Evolutionary conservation across 2,797 vertebrate species (phyloP), one percentile per base, ranked within the genome.

Genomic region (Acanthornis magna): DNA sequence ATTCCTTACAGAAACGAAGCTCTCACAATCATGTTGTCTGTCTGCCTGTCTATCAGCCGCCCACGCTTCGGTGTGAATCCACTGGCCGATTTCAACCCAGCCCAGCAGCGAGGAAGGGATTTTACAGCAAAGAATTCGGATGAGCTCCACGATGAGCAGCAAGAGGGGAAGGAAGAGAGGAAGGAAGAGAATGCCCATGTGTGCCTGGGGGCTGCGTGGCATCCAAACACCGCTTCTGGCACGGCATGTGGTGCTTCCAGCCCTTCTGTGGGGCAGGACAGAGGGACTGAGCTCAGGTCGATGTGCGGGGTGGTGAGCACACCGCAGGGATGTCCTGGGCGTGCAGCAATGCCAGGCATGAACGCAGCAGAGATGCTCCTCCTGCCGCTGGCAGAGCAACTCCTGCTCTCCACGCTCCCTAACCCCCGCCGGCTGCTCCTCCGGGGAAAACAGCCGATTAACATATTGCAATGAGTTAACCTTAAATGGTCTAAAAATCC

Each of bases 401-500:
- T 86, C 62, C 74, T 79, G 67, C 47, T 91, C 71, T 90, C 34
- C 4, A 1, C 1, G 0, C 40, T 92, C 70, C 89, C 76, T 86
- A 55, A 76, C 13, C 27, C 81, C 66, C 0, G 0, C 53, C 0
- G 5, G 73, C 82, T 79, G 58, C 76, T 91, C 73, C 88, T 77
- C 42, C 19, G 0, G 23, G 90, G 73, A 91, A 88, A 88, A 48
- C 74, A 86, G 58, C 13, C 2, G 3, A 88, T 92, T 93, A 93
- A 86, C 83, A 66, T 88, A 76, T 70, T 86, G 93, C 94, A 94
- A 82, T 29, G 71, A 94, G 81, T 85, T 96, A 90, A 94, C 94
- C 95, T 95, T 95, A 95, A 95, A 93, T 87, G 88, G 91, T 94
- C 88, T 91, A 82, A 91, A 92, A 88, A 79, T 63, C 63, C 88